A percentile compares a stretch with the other conserved stretches of the same genome.
phyloP scores from a whole-genome alignment of 2,113 vertebrate genomes.

The Enhydra lutris region DNA sequence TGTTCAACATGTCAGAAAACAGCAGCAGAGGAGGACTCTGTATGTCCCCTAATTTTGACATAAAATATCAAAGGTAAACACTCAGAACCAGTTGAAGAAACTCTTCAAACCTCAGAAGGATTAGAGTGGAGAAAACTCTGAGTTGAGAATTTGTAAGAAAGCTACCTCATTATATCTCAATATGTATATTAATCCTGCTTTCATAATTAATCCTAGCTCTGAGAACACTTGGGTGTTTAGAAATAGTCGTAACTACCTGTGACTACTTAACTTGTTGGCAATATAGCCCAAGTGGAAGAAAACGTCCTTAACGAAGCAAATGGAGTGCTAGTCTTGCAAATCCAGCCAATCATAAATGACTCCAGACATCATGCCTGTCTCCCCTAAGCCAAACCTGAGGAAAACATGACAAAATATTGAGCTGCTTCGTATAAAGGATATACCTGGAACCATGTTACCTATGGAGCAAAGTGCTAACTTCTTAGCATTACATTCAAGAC shows the following conservation, averaged over 20 bases:
- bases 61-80: background rate
- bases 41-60: background rate
- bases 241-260: background rate
- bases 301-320: background rate
- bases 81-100: background rate
- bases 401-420: background rate
- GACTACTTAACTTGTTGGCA: background rate
- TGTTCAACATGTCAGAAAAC: background rate
- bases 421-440: background rate
- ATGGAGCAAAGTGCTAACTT: background rate
- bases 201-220: background rate
- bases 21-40: background rate
- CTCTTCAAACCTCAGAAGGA: background rate
- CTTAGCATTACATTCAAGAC: background rate
- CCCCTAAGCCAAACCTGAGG: background rate
- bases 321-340: background rate
- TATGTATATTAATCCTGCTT: background rate
- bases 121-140: background rate
- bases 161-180: background rate
- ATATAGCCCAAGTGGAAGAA: background rate
- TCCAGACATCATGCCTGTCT: background rate
- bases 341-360: background rate
- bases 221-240: background rate
- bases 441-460: background rate
- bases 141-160: background rate